Evolutionary conservation across 2,113 vertebrate genomes (phyloP), one percentile per base, ranked within the genome.

Genomic region (Hymenochirus boettgeri): DNA sequence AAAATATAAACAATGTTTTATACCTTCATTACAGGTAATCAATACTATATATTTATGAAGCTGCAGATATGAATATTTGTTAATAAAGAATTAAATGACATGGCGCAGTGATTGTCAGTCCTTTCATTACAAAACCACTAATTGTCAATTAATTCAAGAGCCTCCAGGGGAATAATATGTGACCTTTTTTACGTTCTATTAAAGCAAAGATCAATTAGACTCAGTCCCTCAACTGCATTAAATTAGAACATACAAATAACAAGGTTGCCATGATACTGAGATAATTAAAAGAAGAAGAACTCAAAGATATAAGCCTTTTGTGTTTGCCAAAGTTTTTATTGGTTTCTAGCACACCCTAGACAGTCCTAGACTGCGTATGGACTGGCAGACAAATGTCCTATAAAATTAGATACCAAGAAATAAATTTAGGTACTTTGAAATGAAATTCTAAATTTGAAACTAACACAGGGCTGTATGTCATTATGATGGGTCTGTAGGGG

Each of bases 161-260:
- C 48, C 48, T 24, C n/a, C 48, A 7, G 21, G 48, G 48, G 3
- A 51, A 51, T 24, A 10, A 42, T 8, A 3, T 42, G 48, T 23
- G 48, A 51, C 48, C 48, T 51, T 51, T 51, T 51, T 7, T 11
- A 51, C 21, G 48, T 22, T 51, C 21, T 24, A 24, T 24, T 51
- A 9, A 8, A 10, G 48, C 48, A 13, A 5, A 51, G 48, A 51
- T 51, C 48, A 51, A 51, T 51, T 51, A 51, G 48, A 21, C 48
- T 48, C 48, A 51, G 21, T 51, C 48, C 21, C 48, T 10, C 24
- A 10, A 22, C 48, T 51, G 48, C 24, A 7, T 51, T 24, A 51
- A 8, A 51, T 10, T 7, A 3, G 24, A 51, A 51, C 48, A 51
- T 51, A 51, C 48, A 22, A 12, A 51, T 13, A 24, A 51, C 48